These are phyloP conservation scores for Threskiornis aethiopicus DNA, from an alignment of 2,797 vertebrate species.

Conservation along the genomic window DNA sequence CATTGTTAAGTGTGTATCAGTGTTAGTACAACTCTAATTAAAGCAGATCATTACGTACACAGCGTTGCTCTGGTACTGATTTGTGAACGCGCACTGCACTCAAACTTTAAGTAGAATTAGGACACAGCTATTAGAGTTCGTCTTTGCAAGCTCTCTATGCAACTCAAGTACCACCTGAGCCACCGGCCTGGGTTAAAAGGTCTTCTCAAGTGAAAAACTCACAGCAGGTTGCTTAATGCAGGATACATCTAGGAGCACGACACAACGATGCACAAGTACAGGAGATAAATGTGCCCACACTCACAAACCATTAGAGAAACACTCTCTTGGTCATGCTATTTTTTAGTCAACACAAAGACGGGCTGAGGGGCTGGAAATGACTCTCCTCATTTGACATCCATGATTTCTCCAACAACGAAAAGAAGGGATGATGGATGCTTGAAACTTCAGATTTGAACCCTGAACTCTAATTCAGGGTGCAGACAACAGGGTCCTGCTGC, in stretches of 20 bases:
- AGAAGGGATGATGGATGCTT: background rate
- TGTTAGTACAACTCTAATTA: background rate
- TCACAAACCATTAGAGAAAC: background rate
- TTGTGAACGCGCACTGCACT: background rate
- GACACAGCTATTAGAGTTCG: background rate
- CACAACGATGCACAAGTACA: rapidly evolving
- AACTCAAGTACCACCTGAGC: background rate
- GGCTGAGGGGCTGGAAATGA: background rate
- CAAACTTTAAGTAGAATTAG: background rate
- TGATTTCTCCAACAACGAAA: background rate
- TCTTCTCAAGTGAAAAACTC: background rate
- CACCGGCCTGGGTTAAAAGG: background rate
- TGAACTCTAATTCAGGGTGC: background rate
- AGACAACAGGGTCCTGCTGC: background rate
- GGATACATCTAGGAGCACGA: background rate
- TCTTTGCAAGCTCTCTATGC: background rate
- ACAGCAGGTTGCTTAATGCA: background rate
- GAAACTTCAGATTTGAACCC: background rate
- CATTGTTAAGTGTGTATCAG: background rate
- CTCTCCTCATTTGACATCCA: background rate
- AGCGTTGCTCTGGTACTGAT: background rate
- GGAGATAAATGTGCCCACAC: background rate
- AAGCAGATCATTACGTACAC: background rate
- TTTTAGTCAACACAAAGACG: background rate
- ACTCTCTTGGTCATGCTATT: rapidly evolving